These are phyloP conservation scores for Lagenorhynchus albirostris DNA, from an alignment of 2,113 vertebrate species.

Conservation along the genomic window DNA sequence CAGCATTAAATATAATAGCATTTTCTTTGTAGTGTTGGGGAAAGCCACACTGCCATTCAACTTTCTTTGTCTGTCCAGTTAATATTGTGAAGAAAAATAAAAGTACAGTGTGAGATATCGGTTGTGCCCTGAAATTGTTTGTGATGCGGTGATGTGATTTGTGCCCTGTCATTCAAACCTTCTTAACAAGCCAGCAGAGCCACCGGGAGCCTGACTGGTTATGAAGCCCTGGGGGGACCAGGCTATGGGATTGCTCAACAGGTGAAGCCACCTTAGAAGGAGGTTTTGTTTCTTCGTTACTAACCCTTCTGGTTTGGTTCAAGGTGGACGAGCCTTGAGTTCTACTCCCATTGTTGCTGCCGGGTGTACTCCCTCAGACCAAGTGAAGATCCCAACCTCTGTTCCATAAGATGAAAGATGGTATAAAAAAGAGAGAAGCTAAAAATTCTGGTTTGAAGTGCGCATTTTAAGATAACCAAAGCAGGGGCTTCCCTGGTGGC, in stretches of 20 bases:
- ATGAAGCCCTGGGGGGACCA: background rate
- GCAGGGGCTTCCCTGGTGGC: background rate
- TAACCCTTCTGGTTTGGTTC: background rate
- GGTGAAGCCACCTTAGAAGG: background rate
- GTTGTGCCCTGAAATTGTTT: conserved; percentile 64
- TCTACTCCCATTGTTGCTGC: background rate
- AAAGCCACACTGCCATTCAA: conserved; percentile 76
- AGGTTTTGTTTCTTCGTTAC: background rate
- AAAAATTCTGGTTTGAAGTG: background rate
- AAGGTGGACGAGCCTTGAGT: background rate
- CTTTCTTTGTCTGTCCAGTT: conserved; percentile 74
- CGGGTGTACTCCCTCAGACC: background rate
- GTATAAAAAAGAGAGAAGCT: background rate
- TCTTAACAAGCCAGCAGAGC: background rate
- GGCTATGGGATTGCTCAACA: background rate
- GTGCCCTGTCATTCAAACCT: background rate
- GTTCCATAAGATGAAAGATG: background rate
- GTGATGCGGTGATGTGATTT: background rate
- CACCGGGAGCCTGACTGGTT: background rate
- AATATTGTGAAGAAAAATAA: conserved; percentile 82
- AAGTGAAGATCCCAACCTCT: background rate
- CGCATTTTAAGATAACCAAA: background rate
- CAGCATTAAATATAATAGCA: conserved; percentile 75
- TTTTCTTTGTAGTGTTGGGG: conserved; percentile 76
- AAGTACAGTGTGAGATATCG: conserved; percentile 77